Percentiles rank a stretch among this genome's conserved stretches.
Evolutionary conservation across 2,113 vertebrate species (phyloP).

Genomic region (Turdus rufiventris): DNA sequence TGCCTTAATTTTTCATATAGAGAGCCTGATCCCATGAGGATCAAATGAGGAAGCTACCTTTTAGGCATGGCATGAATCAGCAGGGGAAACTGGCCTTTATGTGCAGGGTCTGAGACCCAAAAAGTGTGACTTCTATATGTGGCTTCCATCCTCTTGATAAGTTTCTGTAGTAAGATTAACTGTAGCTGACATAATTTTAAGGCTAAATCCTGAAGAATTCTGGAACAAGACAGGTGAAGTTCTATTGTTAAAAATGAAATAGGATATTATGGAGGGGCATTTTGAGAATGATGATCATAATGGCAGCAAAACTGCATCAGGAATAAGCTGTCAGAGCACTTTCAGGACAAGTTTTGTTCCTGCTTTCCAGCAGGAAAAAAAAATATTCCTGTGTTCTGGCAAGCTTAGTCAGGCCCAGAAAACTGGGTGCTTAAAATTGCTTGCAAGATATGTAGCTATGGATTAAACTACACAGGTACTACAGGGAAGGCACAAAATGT

Average conservation of each 20-base stretch:
- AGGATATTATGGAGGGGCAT: background rate
- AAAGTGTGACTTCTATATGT: background rate
- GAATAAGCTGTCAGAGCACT: background rate
- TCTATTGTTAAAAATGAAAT: background rate
- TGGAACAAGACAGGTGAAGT: background rate
- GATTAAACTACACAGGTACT: background rate
- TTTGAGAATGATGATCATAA: background rate
- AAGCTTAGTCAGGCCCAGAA: background rate
- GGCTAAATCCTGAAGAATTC: background rate
- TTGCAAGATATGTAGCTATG: background rate
- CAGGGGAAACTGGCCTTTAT: background rate
- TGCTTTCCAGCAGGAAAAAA: background rate
- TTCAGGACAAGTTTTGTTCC: background rate
- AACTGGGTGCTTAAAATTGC: background rate
- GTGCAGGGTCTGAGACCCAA: background rate
- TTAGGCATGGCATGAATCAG: background rate
- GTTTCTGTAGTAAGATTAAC: background rate
- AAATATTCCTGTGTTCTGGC: rapidly evolving
- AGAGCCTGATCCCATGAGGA: background rate
- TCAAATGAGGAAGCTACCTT: background rate
- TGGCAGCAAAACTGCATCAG: background rate
- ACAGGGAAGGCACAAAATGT: background rate
- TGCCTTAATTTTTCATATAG: slow-evolving; percentile 42
- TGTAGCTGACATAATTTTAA: background rate
- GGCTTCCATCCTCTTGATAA: background rate